phyloP scores from a whole-genome alignment of 2,113 vertebrate genomes.

The Lampris incognitus region DNA sequence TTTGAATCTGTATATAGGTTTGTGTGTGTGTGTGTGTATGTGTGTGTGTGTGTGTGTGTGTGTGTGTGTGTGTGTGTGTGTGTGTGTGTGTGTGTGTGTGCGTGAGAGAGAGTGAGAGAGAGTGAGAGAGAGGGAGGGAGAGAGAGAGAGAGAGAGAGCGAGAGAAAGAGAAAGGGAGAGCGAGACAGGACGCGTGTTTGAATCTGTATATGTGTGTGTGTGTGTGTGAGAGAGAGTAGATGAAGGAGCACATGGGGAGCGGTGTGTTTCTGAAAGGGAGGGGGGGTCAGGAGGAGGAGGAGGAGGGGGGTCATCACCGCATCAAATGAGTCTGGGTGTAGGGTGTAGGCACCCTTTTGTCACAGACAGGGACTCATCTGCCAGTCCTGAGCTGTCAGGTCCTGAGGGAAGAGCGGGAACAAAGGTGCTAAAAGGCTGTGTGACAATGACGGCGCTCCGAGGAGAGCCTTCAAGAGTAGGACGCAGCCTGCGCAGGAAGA shows the following conservation, averaged over 20 bases:
- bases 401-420: slow-evolving; percentile 88
- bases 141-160: no score
- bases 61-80: no score
- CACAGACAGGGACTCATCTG: slow-evolving; percentile 87
- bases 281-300: neutral
- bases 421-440: slow-evolving; percentile 97
- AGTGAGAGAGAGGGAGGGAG: no score
- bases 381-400: slow-evolving; percentile 88
- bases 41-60: no score
- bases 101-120: no score
- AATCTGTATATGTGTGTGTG: slow-evolving; percentile 12
- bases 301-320: slow-evolving; percentile 67
- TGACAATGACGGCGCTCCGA: slow-evolving; percentile 87
- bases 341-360: slow-evolving; percentile 90
- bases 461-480: slow-evolving; percentile 83
- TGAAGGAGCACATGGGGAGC: slow-evolving; percentile 1
- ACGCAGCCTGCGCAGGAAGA: slow-evolving; percentile 85
- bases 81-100: no score
- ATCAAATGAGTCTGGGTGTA: slow-evolving; percentile 81
- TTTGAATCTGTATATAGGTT: no score
- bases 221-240: slow-evolving; percentile 21
- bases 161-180: no score
- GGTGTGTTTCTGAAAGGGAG: slow-evolving; percentile 1
- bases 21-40: no score
- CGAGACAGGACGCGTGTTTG: no score